phyloP scores from a whole-genome alignment of 2,113 vertebrate species.

The Halichoerus grypus region DNA sequence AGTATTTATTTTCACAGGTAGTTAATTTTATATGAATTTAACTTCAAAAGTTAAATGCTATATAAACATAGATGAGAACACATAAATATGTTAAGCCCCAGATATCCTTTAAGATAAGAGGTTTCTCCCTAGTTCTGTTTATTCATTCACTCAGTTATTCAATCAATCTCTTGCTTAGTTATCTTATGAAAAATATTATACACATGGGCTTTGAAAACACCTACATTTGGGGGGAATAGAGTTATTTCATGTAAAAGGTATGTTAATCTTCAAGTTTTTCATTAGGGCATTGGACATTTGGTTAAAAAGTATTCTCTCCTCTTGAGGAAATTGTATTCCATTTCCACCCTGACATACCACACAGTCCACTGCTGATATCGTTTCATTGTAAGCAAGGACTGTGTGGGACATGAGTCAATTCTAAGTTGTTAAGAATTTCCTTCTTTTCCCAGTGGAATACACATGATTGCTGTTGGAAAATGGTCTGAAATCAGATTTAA shows the following conservation, averaged over 20 bases:
- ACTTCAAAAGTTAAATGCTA: conserved; percentile 3
- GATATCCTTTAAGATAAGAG: not conserved
- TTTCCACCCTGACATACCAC: not conserved
- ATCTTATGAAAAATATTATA: not conserved
- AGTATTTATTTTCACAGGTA: conserved; percentile 46
- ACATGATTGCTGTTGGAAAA: not conserved
- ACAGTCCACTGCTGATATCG: not conserved
- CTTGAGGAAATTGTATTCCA: not conserved
- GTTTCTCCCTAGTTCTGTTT: not conserved
- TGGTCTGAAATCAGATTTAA: not conserved
- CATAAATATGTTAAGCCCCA: conserved; percentile 4
- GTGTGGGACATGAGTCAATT: not conserved
- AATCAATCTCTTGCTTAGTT: not conserved
- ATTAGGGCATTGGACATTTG: not conserved
- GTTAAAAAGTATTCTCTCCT: conserved; percentile 18
- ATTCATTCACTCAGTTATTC: not conserved
- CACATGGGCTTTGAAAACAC: not conserved
- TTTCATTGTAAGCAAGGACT: not conserved
- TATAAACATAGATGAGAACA: conserved; percentile 8
- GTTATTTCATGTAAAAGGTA: not conserved
- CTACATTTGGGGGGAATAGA: not conserved
- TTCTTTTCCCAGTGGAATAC: not conserved
- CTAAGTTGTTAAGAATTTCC: not conserved
- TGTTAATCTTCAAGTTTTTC: not conserved
- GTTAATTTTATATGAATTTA: conserved; percentile 39